These are phyloP conservation scores for Timema cristinae DNA, from an alignment of 2,888 invertebrate species.

Conservation along the genomic window DNA sequence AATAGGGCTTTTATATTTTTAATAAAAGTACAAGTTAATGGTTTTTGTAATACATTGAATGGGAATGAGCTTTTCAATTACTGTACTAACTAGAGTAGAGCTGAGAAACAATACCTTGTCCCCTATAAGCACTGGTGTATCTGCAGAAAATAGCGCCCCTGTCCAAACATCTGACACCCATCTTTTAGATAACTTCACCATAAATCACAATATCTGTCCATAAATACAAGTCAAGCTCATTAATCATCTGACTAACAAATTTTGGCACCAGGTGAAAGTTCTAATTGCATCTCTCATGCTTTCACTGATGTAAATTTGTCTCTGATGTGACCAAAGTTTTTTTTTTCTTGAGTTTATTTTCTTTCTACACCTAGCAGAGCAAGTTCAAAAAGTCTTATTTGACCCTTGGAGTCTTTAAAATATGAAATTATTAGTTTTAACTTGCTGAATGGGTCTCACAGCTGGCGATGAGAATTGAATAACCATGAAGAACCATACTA, in stretches of 20 bases:
- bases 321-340: neutral
- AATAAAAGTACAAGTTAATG: no score
- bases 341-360: neutral
- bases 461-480: neutral
- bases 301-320: slow-evolving; percentile 2
- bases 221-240: no score
- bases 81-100: no score
- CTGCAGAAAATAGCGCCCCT: no score
- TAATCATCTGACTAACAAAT: neutral
- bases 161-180: no score
- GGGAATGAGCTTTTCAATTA: no score
- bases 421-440: slow-evolving; percentile 1
- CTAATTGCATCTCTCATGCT: neutral
- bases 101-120: no score
- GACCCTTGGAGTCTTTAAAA: neutral
- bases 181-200: no score
- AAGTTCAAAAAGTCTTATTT: neutral
- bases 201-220: no score
- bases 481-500: neutral
- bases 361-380: neutral
- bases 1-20: no score
- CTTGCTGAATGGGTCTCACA: neutral
- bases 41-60: no score
- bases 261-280: neutral
- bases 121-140: neutral